phyloP scores from a whole-genome alignment of 2,888 invertebrate species.

The Charanyca ferruginea region DNA sequence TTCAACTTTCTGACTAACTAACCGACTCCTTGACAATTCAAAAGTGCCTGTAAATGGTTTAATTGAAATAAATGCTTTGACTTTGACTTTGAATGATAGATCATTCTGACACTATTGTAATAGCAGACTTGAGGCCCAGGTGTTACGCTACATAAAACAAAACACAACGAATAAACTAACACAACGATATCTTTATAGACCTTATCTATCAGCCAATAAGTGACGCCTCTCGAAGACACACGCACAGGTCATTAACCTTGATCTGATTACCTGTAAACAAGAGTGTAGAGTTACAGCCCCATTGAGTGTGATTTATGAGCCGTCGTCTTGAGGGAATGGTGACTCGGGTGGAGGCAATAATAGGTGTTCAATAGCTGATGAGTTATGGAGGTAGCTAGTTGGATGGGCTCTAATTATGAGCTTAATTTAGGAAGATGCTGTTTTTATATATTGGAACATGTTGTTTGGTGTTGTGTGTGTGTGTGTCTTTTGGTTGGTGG shows the following conservation, averaged over 20 bases:
- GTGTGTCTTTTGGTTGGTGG: too few species aligned
- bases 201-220: slow-evolving; percentile 14
- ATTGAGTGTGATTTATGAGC: slow-evolving; percentile 52
- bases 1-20: too few species aligned
- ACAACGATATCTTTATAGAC: neutral
- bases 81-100: too few species aligned
- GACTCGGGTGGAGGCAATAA: slow-evolving; percentile 33
- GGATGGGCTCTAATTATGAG: slow-evolving; percentile 19
- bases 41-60: too few species aligned
- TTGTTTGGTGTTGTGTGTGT: too few species aligned
- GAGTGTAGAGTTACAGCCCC: slow-evolving; percentile 49
- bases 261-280: slow-evolving; percentile 56
- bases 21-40: too few species aligned
- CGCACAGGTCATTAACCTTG: slow-evolving; percentile 52
- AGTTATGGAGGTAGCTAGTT: slow-evolving; percentile 35
- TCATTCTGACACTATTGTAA: too few species aligned
- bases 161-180: neutral
- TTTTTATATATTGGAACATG: neutral
- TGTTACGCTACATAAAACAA: neutral
- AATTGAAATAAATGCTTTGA: too few species aligned
- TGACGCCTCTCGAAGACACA: slow-evolving; percentile 27
- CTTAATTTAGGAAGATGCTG: neutral
- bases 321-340: slow-evolving; percentile 9
- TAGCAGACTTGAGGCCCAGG: too few species aligned
- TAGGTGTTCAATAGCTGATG: slow-evolving; percentile 49